Percentiles rank a stretch among this genome's conserved stretches.
Conservation (phyloP, 2,797 vertebrate genomes). For the Leptodactylus fallax region DNA sequence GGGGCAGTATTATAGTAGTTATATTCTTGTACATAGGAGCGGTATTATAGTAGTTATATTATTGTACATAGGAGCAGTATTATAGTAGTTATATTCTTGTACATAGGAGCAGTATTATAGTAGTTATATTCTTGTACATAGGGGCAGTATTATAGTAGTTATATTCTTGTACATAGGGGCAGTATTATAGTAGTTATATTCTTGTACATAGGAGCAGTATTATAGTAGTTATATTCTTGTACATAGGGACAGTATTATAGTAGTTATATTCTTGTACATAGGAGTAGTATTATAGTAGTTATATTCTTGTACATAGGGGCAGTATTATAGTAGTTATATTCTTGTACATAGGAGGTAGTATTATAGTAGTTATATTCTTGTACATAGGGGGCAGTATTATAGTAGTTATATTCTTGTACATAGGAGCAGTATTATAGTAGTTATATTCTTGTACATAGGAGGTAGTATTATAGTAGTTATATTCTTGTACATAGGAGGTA, state of each 20-base stretch:
- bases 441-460: not conserved
- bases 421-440: no score
- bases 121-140: no score
- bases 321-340: not conserved
- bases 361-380: not conserved
- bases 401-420: no score
- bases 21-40: no score
- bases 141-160: no score
- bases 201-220: not conserved
- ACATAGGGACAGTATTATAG: not conserved
- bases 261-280: not conserved
- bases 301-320: not conserved
- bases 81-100: not conserved
- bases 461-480: constrained; percentile 11
- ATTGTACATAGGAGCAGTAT: not conserved
- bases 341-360: not conserved
- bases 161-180: not conserved
- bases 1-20: no score
- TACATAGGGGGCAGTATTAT: not conserved
- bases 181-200: constrained; percentile 1
- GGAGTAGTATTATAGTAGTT: not conserved
- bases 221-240: constrained; percentile 3
- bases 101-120: not conserved
- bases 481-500: constrained; percentile 4
- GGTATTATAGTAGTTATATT: not conserved